Conservation (phyloP, 2,797 vertebrate species). For the Semotilus atromaculatus region DNA sequence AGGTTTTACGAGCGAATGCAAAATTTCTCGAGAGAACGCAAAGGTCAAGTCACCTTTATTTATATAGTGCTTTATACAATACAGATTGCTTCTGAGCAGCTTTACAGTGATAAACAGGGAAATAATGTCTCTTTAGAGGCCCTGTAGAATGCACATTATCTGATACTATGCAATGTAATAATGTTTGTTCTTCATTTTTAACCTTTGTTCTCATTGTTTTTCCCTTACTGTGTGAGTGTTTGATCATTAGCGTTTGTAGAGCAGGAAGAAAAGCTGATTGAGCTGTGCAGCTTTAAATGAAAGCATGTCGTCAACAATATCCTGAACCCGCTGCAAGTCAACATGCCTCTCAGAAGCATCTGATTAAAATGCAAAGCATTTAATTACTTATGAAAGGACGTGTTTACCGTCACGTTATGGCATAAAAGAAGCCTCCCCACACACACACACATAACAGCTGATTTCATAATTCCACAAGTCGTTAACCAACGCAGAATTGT, state of each 20-base stretch:
- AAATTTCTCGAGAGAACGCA: background rate
- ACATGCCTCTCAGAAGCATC: constrained; percentile 32
- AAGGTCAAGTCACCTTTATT: background rate
- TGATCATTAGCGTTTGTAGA: constrained; percentile 52
- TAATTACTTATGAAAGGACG: constrained; percentile 35
- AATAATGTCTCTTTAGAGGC: background rate
- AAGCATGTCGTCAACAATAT: constrained; percentile 33
- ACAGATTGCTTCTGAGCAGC: background rate
- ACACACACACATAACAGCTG: constrained; percentile 17
- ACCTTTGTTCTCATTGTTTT: background rate
- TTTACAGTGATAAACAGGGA: no score
- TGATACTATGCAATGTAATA: background rate
- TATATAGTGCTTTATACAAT: background rate
- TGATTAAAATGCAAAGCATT: constrained; percentile 51
- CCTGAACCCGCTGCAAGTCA: background rate
- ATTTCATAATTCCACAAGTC: constrained; percentile 44
- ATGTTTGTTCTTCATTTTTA: constrained; percentile 3
- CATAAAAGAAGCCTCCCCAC: background rate
- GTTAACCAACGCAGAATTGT: constrained; percentile 21
- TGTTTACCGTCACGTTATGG: constrained; percentile 42
- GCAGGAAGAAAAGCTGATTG: constrained; percentile 55
- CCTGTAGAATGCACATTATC: background rate
- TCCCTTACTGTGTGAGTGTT: constrained; percentile 38
- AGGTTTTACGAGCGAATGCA: background rate
- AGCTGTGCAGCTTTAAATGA: constrained; percentile 62